Base-by-base conservation (phyloP, 2,797 vertebrate genomes). In the Aplochiton taeniatus region DNA sequence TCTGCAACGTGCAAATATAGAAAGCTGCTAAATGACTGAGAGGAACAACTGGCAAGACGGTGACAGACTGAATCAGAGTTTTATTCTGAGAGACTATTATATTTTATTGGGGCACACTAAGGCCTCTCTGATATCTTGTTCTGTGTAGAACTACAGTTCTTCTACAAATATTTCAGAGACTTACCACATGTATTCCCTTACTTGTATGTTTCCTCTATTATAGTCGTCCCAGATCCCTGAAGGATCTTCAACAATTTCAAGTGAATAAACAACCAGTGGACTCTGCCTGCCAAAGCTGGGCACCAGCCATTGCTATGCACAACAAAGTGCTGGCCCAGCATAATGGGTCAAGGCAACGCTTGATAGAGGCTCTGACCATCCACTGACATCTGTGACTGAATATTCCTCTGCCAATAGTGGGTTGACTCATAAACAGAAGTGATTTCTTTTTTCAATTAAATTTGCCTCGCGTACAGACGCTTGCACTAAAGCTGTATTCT, bases 1-100 rank as follows among this genome's bases (percentile, higher is more conserved):
- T 80, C 80, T 75, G 63, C 65, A 62, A 68, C 75, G 12, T 7
- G 72, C 74, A 80, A 50, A 82, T 86, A 79, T 83, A 72, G 76
- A 82, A 80, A 68, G 59, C 50, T 50, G 42, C 31, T 6, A 31
- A 31, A 31, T 86, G 87, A 90, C 49, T 76, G 84, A 88, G 77
- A 53, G 80, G 73, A 84, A 69, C 88, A 90, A 83, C 87, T 90
- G 88, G 56, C 53, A 43, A 63, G 73, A 65, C 72, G 65, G 68
- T 58, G 72, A 43, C 75, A 70, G 67, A 63, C 43, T 77, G 76
- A 75, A 78, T 77, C 78, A 70, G 47, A 69, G 63, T 71, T 81
- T 78, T 84, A 85, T 86, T 84, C 83, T 71, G 9, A 68, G 73
- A 45, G 31, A 52, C 71, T 66, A 74, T 76, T 85, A 60, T 58